Conservation (phyloP, 2,888 invertebrate species). For the Phymatocera aterrima region DNA sequence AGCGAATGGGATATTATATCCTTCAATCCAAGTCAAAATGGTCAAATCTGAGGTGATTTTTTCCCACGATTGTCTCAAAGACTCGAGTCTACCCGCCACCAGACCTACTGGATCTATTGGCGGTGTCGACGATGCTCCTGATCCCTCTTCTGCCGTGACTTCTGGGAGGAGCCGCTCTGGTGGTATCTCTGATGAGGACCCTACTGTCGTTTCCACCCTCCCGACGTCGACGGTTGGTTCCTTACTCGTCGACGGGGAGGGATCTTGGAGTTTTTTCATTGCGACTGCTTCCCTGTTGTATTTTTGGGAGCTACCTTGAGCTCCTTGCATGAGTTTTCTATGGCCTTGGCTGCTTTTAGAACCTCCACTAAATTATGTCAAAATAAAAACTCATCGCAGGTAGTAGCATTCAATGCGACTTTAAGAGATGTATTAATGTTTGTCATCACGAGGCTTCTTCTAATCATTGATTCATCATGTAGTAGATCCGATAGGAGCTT, state of each 20-base stretch:
- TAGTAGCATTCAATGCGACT: not conserved
- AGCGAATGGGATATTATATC: constrained; percentile 47
- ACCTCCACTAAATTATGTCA: not conserved
- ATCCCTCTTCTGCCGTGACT: no score
- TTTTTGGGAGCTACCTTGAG: not conserved
- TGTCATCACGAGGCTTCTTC: not conserved
- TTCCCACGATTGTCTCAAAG: not conserved
- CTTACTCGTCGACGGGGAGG: not conserved
- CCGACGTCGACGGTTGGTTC: constrained; percentile 3
- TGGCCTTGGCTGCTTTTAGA: not conserved
- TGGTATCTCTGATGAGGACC: not conserved
- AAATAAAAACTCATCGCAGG: not conserved
- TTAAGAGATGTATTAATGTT: not conserved
- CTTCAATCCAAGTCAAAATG: constrained; percentile 2
- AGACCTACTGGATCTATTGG: not conserved
- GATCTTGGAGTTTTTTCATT: constrained; percentile 4
- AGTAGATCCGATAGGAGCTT: not conserved
- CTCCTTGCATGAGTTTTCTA: not conserved
- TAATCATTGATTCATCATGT: not conserved
- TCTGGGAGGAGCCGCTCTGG: not conserved
- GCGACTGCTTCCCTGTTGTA: not conserved
- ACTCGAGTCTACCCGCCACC: not conserved
- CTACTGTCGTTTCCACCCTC: not conserved
- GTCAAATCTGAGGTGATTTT: not conserved
- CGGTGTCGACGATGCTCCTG: not conserved